Evolutionary conservation across 2,797 vertebrate genomes (phyloP).

Genomic region (Tangara arthus): DNA sequence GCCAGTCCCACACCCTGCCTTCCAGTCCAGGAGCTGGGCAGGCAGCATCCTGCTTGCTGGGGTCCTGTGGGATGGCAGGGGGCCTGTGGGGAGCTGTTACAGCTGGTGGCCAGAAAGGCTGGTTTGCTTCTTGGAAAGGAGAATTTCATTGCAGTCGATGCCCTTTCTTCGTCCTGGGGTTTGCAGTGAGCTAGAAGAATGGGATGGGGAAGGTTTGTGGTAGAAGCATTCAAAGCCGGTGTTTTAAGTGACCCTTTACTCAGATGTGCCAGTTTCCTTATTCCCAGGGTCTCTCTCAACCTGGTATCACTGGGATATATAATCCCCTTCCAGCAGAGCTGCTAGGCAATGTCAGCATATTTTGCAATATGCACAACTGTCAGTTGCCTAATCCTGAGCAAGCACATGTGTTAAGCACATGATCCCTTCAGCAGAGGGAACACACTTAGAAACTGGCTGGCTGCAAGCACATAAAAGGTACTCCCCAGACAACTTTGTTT

Average conservation of each 20-base stretch:
- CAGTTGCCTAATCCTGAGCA: slow-evolving; percentile 36
- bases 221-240: background rate
- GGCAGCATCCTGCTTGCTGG: background rate
- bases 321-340: background rate
- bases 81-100: background rate
- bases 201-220: background rate
- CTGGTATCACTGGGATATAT: background rate
- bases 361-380: slow-evolving; percentile 33
- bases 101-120: background rate
- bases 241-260: background rate
- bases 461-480: background rate
- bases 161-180: background rate
- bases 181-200: background rate
- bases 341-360: slow-evolving; percentile 7
- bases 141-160: background rate
- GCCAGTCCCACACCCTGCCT: background rate
- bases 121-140: background rate
- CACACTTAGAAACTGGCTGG: slow-evolving; percentile 9
- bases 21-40: background rate
- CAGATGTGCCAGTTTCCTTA: background rate
- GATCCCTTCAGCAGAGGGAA: background rate
- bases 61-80: background rate
- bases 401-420: slow-evolving; percentile 61
- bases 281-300: background rate
- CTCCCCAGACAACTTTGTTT: background rate